Evolutionary conservation across 2,888 invertebrate genomes (phyloP), one percentile per base, ranked within the genome.

Genomic region (Meghimatium bilineatum): DNA sequence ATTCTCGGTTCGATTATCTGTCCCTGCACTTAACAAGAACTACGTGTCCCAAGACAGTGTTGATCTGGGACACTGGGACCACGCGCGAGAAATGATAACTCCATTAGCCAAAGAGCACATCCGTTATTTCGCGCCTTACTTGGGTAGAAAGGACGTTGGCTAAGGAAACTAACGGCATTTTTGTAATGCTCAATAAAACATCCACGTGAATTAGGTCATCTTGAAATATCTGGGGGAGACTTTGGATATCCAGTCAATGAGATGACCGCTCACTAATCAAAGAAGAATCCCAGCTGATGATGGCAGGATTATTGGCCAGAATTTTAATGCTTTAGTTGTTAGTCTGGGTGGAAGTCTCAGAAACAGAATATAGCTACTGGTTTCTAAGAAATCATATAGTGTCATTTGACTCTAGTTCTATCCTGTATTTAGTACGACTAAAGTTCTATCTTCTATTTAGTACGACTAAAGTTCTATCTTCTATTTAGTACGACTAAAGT

Each of bases 61-160:
- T 52, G 32, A 74, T 74, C 52, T 74, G 71, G 71, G 71, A 71
- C 71, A 23, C n/a, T 71, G 74, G 32, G 74, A n/a, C 52, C 49
- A 29, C 17, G n/a, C 71, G 26, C 71, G 38, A 52, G 52, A 52
- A 74, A 49, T 20, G 74, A 74, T 74, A 74, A 74, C 74, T 29
- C 49, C 74, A 74, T 74, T 74, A 74, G 49, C 32, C 17, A 52
- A 74, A 52, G 74, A 29, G 74, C 49, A 12, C 52, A 52, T 74
- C 17, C 74, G 49, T 74, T 74, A 74, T 74, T 29, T 52, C 17
- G 29, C 74, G 52, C 49, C 49, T 32, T 74, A 74, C 49, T 74
- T 74, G 29, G 52, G 49, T 74, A 29, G 20, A 52, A 44, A 32
- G 0, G 32, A 32, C n/a, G 32, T 17, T 3, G 52, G 12, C 29